phyloP scores from a whole-genome alignment of 2,113 vertebrate species.

The Propithecus coquereli region DNA sequence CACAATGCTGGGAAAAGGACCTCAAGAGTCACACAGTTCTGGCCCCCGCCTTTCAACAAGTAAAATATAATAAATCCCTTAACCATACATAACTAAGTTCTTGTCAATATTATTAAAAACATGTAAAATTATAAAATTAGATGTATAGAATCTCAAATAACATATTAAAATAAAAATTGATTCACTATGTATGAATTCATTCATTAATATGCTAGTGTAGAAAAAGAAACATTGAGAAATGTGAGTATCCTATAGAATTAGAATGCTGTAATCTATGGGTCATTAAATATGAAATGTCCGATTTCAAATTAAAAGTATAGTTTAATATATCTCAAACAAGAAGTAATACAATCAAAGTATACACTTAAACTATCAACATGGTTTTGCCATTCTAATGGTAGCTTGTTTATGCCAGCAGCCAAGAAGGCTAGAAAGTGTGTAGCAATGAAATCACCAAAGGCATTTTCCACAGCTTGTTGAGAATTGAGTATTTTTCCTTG shows the following conservation, averaged over 20 bases:
- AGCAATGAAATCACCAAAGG: too few species aligned
- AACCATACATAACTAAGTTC: background rate
- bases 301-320: too few species aligned
- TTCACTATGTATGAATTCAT: background rate
- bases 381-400: too few species aligned
- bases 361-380: too few species aligned
- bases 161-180: slow-evolving; percentile 12
- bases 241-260: slow-evolving; percentile 6
- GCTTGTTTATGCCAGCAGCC: too few species aligned
- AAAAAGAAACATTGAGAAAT: slow-evolving; percentile 9
- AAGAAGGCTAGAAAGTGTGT: too few species aligned
- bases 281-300: too few species aligned
- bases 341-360: too few species aligned
- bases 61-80: background rate
- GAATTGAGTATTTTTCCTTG: too few species aligned
- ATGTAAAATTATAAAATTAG: background rate
- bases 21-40: background rate
- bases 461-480: too few species aligned
- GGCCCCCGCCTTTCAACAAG: background rate
- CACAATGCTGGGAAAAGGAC: background rate
- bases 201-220: background rate
- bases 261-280: background rate
- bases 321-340: too few species aligned
- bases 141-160: background rate
- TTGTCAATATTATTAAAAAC: slow-evolving; percentile 4